These are phyloP conservation scores for Istiophorus platypterus DNA, from an alignment of 2,113 vertebrate genomes.

Conservation along the genomic window DNA sequence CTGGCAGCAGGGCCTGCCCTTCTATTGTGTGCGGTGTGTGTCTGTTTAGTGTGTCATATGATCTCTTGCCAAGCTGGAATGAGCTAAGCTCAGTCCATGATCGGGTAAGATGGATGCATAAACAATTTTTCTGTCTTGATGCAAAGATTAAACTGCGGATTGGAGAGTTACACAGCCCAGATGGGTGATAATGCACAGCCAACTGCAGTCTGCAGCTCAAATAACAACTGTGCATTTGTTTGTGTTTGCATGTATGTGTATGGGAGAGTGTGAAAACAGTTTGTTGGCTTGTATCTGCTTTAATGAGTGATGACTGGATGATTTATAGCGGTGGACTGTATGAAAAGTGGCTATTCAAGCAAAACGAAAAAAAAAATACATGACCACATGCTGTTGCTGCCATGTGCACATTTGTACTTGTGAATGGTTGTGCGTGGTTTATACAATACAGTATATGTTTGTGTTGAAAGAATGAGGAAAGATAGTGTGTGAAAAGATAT, in stretches of 20 bases:
- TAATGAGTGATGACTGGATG: slow-evolving; percentile 67
- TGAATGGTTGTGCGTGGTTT: slow-evolving; percentile 63
- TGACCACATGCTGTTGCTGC: slow-evolving; percentile 69
- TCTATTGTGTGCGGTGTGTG: slow-evolving; percentile 65
- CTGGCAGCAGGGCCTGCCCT: slow-evolving; percentile 68
- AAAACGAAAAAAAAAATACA: slow-evolving; percentile 17
- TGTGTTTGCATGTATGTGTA: slow-evolving; percentile 39
- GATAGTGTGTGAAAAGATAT: slow-evolving; percentile 57
- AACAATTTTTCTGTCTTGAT: slow-evolving; percentile 52
- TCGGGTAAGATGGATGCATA: slow-evolving; percentile 32
- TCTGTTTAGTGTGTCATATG: slow-evolving; percentile 61
- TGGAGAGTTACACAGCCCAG: slow-evolving; percentile 42
- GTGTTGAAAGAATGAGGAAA: slow-evolving; percentile 49
- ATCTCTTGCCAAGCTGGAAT: slow-evolving; percentile 44
- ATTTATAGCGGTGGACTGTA: slow-evolving; percentile 62
- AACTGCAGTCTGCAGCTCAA: slow-evolving; percentile 45
- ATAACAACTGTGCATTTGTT: slow-evolving; percentile 34
- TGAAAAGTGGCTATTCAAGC: slow-evolving; percentile 57
- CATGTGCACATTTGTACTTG: slow-evolving; percentile 72
- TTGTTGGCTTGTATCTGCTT: slow-evolving; percentile 46
- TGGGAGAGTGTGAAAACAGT: slow-evolving; percentile 37
- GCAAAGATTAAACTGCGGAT: slow-evolving; percentile 50
- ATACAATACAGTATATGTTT: slow-evolving; percentile 55
- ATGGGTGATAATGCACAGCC: slow-evolving; percentile 45
- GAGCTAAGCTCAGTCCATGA: slow-evolving; percentile 60